Conservation (phyloP, 2,113 vertebrate species). For the Toxostoma redivivum region DNA sequence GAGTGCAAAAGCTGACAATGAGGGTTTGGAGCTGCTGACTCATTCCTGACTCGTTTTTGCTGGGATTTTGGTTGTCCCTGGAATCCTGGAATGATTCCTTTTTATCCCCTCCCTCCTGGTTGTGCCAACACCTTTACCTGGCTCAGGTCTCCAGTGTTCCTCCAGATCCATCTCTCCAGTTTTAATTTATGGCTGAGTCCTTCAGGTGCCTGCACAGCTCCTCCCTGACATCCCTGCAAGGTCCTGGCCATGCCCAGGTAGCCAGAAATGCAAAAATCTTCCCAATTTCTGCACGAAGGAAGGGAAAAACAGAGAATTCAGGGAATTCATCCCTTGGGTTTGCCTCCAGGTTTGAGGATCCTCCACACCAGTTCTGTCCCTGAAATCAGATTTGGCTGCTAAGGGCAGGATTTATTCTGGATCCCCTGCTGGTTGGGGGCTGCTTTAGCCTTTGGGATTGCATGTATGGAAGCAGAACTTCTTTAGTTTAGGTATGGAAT, state of each 20-base stretch:
- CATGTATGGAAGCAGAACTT: background rate
- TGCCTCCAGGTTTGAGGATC: background rate
- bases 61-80: background rate
- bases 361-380: background rate
- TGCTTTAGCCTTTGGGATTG: background rate
- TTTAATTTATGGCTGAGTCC: background rate
- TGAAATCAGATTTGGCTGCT: background rate
- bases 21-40: background rate
- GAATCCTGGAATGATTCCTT: background rate
- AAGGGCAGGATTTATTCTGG: background rate
- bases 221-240: background rate
- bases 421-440: background rate
- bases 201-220: background rate
- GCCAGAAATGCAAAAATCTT: background rate
- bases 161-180: background rate
- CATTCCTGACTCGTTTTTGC: background rate
- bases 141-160: background rate
- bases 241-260: background rate
- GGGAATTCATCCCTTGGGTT: rapidly evolving
- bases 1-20: background rate
- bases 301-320: background rate
- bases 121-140: conserved; percentile 21
- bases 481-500: background rate
- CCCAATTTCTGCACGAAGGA: background rate
- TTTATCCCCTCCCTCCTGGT: background rate